Conservation (phyloP, 2,797 vertebrate genomes). For the Cephalopachus bancanus region DNA sequence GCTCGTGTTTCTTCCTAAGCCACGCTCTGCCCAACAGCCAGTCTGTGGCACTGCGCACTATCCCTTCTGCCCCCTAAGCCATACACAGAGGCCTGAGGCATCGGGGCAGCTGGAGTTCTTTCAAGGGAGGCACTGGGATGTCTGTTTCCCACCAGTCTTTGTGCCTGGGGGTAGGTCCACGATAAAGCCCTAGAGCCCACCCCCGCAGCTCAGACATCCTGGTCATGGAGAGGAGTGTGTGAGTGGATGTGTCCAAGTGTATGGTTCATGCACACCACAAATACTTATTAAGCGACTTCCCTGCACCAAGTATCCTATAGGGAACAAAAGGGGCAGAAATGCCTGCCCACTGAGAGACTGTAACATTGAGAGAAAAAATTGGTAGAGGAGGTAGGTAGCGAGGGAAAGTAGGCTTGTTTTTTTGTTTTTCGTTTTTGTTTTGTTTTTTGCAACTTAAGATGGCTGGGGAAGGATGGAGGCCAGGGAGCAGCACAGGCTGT, state of each 20-base stretch:
- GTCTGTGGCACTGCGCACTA: neutral
- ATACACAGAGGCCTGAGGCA: neutral
- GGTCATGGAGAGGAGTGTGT: neutral
- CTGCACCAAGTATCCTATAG: accelerated
- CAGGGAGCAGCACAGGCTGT: neutral
- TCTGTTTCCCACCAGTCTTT: too few relatives aligned
- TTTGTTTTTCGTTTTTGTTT: too few relatives aligned
- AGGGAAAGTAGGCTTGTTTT: neutral
- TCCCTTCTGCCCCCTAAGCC: neutral
- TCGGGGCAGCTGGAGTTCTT: neutral
- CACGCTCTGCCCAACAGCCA: neutral
- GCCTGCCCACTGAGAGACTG: neutral
- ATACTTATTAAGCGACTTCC: too few relatives aligned
- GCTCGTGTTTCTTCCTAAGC: neutral
- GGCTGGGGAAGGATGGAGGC: neutral
- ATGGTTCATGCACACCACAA: neutral
- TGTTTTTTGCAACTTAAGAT: too few relatives aligned
- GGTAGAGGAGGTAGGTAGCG: too few relatives aligned
- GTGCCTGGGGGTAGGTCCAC: too few relatives aligned
- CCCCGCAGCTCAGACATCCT: neutral
- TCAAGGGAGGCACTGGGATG: too few relatives aligned
- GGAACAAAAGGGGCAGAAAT: neutral
- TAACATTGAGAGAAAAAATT: too few relatives aligned
- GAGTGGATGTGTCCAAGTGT: too few relatives aligned
- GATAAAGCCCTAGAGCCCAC: neutral